Conservation (phyloP, 2,113 vertebrate genomes). For the Carettochelys insculpta region DNA sequence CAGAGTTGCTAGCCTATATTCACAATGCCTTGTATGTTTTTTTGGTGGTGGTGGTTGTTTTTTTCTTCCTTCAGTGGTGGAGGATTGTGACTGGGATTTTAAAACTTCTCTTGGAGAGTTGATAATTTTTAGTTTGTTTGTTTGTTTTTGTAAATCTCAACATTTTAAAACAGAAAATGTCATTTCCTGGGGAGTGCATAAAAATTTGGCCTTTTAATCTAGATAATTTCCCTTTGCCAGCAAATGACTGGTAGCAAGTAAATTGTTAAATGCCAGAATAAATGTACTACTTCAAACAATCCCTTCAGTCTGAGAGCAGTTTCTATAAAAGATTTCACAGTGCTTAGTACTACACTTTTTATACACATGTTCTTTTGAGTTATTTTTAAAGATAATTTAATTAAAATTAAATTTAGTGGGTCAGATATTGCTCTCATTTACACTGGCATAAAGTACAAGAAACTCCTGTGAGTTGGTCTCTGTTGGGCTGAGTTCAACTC, state of each 20-base stretch:
- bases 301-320: slow-evolving; percentile 56
- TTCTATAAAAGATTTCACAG: slow-evolving; percentile 1
- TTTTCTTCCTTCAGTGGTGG: neutral
- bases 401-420: slow-evolving; percentile 47
- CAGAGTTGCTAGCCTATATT: neutral
- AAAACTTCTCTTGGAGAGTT: neutral
- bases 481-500: slow-evolving; percentile 55
- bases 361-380: slow-evolving; percentile 6
- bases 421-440: slow-evolving; percentile 38
- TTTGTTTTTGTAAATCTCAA: neutral
- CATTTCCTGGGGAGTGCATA: neutral
- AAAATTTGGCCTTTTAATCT: slow-evolving; percentile 54
- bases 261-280: slow-evolving; percentile 49
- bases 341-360: slow-evolving; percentile 44
- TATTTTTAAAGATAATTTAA: slow-evolving; percentile 63
- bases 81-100: neutral
- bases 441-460: slow-evolving; percentile 58
- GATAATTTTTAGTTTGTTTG: no score
- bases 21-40: neutral
- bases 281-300: slow-evolving; percentile 65
- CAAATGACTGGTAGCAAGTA: slow-evolving; percentile 37
- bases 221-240: slow-evolving; percentile 45
- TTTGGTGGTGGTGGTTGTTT: neutral
- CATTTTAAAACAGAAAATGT: slow-evolving; percentile 24
- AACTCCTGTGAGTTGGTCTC: slow-evolving; percentile 56